A percentile compares a stretch with the other conserved stretches of the same genome.
Evolutionary conservation across 2,113 vertebrate genomes (phyloP).

Genomic region (Lepisosteus osseus): DNA sequence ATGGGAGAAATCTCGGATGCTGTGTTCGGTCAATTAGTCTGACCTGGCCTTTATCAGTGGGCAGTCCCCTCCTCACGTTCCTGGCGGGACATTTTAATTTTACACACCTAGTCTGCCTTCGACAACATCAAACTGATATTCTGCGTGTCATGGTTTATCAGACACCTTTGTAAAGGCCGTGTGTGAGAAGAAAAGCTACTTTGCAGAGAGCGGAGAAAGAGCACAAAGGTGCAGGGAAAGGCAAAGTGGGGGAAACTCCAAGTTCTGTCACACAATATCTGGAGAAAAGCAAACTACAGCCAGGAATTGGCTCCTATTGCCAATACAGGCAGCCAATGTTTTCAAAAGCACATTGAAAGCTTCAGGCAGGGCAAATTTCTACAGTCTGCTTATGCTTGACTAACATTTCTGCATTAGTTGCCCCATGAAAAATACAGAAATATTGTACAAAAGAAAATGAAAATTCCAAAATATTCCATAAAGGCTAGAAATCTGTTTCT

Average conservation of each 20-base stretch:
- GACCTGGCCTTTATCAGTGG: constrained; percentile 16
- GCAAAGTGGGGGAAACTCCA: background rate
- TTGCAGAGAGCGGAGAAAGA: background rate
- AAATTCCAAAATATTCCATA: too few species aligned
- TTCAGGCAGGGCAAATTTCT: too few species aligned
- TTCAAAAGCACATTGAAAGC: too few species aligned
- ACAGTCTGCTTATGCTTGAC: too few species aligned
- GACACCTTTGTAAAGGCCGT: background rate
- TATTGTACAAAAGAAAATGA: too few species aligned
- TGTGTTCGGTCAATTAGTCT: constrained; percentile 12
- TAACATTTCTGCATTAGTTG: too few species aligned
- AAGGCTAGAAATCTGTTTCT: constrained; percentile 30
- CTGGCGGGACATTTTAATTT: background rate
- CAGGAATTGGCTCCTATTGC: too few species aligned
- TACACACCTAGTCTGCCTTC: background rate
- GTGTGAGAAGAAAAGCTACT: background rate
- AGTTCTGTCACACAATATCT: too few species aligned
- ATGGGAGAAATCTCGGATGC: background rate
- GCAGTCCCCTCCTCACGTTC: constrained; percentile 20
- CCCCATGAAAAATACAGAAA: too few species aligned
- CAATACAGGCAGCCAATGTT: too few species aligned
- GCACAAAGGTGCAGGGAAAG: background rate
- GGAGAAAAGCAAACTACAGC: too few species aligned
- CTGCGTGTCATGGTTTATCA: background rate
- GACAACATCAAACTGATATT: background rate